phyloP scores from a whole-genome alignment of 2,888 invertebrate species.

The Archips crataeganus region DNA sequence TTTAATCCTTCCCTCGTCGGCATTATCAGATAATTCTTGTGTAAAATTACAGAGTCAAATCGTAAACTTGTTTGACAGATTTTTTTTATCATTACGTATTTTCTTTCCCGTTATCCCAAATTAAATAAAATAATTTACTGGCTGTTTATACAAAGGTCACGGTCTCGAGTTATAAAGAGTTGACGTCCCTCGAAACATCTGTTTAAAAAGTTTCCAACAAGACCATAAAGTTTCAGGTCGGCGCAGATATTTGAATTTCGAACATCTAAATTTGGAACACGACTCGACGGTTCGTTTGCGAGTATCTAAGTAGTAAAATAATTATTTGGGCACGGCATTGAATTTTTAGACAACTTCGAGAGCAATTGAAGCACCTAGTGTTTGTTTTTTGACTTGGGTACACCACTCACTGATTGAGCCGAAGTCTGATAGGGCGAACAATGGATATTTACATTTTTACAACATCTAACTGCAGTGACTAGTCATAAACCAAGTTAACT shows the following conservation, averaged over 20 bases:
- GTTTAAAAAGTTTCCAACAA: conserved; percentile 39
- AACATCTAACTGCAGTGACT: too few species aligned
- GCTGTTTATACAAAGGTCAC: conserved; percentile 11
- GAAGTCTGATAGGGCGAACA: too few species aligned
- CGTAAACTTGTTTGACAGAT: background rate
- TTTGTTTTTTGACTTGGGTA: background rate
- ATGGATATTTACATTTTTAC: too few species aligned
- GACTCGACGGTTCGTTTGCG: conserved; percentile 17
- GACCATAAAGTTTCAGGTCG: conserved; percentile 32
- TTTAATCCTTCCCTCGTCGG: too few species aligned
- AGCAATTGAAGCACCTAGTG: background rate
- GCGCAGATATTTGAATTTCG: conserved; percentile 35
- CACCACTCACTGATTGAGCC: too few species aligned
- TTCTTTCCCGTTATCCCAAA: background rate
- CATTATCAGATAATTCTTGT: background rate
- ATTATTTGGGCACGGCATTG: conserved; percentile 1
- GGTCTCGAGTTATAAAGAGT: conserved; percentile 32
- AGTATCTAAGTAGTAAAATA: conserved; percentile 16
- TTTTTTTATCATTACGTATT: background rate
- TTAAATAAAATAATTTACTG: conserved; percentile 2
- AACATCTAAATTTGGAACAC: conserved; percentile 23
- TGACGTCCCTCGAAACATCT: conserved; percentile 39
- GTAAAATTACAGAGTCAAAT: background rate
- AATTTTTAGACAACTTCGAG: background rate
- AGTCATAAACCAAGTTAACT: too few species aligned